These are phyloP conservation scores for Theocolax elegans DNA, from an alignment of 1,140 invertebrate genomes.

Conservation along the genomic window DNA sequence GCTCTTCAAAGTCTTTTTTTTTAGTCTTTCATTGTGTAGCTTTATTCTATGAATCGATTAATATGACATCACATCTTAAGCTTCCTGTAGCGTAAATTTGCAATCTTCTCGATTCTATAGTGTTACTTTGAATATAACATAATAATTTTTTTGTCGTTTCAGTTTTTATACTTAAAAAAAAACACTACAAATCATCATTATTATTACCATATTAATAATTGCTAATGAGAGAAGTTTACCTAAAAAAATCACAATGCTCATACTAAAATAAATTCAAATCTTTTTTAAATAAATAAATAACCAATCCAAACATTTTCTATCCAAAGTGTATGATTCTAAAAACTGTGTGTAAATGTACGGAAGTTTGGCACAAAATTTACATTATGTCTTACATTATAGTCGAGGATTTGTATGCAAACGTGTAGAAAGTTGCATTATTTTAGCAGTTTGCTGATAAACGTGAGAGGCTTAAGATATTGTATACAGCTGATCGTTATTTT, in stretches of 20 bases:
- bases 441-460: background rate
- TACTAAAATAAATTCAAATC: too few species aligned
- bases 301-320: background rate
- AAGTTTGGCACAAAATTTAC: conserved; percentile 27
- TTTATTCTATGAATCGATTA: background rate
- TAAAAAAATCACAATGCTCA: too few species aligned
- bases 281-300: too few species aligned
- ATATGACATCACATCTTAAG: background rate
- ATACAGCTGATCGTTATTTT: background rate
- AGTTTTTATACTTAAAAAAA: too few species aligned
- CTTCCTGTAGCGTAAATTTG: background rate
- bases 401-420: background rate
- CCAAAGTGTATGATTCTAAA: background rate
- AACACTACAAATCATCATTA: too few species aligned
- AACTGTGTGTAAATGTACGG: background rate
- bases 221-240: too few species aligned
- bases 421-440: conserved; percentile 14
- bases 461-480: conserved; percentile 4
- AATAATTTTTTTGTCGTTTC: too few species aligned
- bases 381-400: conserved; percentile 11
- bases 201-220: too few species aligned
- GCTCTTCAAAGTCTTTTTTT: conserved; percentile 23
- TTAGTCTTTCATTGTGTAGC: conserved; percentile 16
- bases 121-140: too few species aligned
- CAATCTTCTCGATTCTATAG: background rate